Conservation (phyloP, 2,888 invertebrate species). For the Stenotaenia linearis region DNA sequence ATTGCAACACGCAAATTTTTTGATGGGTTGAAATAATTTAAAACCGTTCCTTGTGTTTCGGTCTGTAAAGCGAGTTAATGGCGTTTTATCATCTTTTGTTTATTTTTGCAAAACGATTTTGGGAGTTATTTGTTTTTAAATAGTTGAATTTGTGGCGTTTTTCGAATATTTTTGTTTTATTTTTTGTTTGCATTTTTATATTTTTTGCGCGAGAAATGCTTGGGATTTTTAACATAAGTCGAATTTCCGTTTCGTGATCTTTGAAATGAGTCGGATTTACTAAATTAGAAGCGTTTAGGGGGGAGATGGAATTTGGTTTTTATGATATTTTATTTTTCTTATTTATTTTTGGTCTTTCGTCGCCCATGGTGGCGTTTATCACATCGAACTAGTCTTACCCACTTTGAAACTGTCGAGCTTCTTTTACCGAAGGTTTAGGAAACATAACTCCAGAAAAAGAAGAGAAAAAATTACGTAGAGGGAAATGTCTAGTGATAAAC, state of each 20-base stretch:
- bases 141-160: neutral
- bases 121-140: neutral
- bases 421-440: neutral
- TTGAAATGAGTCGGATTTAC: neutral
- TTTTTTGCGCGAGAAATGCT: neutral
- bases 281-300: neutral
- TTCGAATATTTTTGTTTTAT: neutral
- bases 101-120: too few relatives aligned
- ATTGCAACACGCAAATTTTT: neutral
- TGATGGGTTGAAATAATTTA: neutral
- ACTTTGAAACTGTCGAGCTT: neutral
- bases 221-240: neutral
- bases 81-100: neutral
- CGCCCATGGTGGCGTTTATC: neutral
- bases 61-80: neutral
- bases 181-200: neutral
- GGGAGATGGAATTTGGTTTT: neutral
- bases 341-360: neutral
- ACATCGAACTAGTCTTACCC: neutral
- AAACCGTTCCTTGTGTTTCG: neutral
- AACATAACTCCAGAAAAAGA: neutral
- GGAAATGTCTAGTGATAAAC: conserved; percentile 15
- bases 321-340: neutral
- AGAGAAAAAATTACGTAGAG: neutral
- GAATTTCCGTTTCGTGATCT: neutral